Percentiles rank a stretch among this genome's conserved stretches.
Conservation (phyloP, 2,888 invertebrate genomes). For the Sinopyrophorus schimmeli region DNA sequence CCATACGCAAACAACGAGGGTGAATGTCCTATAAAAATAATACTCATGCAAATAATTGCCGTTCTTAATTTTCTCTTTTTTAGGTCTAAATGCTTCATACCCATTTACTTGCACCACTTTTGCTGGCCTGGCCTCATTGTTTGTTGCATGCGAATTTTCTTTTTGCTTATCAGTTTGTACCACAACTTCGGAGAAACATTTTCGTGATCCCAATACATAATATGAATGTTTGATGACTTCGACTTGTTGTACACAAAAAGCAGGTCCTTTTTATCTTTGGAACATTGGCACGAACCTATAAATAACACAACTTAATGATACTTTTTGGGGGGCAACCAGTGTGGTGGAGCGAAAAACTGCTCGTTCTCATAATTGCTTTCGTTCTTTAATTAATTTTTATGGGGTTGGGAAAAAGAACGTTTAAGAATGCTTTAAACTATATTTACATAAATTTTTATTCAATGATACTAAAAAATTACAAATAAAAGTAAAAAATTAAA, state of each 20-base stretch:
- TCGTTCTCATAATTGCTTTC: too few relatives aligned
- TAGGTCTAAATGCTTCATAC: too few relatives aligned
- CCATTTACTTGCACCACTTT: constrained; percentile 13
- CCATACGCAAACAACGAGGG: constrained; percentile 48
- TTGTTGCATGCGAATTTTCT: constrained; percentile 9
- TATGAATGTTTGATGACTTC: constrained; percentile 13
- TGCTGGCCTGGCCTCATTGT: constrained; percentile 17
- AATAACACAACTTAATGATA: background rate
- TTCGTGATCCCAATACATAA: constrained; percentile 17
- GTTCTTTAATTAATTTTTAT: too few relatives aligned
- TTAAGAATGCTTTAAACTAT: too few relatives aligned
- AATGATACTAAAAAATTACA: too few relatives aligned
- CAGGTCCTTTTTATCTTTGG: constrained; percentile 2
- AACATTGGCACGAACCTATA: constrained; percentile 1
- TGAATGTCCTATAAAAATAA: constrained; percentile 47
- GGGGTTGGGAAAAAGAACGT: too few relatives aligned
- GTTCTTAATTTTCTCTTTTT: too few relatives aligned
- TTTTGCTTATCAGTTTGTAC: constrained; percentile 12
- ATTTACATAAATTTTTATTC: too few relatives aligned
- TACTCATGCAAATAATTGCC: too few relatives aligned
- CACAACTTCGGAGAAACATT: background rate
- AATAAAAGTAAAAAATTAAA: too few relatives aligned
- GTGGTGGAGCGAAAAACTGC: too few relatives aligned
- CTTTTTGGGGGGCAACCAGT: too few relatives aligned
- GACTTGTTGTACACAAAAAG: constrained; percentile 6